phyloP scores from a whole-genome alignment of 2,797 vertebrate species.

The Paedocypris micromegethes region DNA sequence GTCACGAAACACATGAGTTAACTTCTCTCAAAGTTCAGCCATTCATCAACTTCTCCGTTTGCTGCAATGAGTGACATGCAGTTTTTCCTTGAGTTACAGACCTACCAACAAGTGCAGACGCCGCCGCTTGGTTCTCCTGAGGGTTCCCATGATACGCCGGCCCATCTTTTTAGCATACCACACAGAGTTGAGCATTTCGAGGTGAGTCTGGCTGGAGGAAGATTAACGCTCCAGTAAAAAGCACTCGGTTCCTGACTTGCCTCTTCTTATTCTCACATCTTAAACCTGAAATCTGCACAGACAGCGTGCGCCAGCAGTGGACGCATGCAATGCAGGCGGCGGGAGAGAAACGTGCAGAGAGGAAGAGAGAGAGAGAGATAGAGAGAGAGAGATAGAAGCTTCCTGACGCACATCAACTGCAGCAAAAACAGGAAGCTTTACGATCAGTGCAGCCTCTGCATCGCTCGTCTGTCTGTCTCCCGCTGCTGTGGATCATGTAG shows the following conservation, averaged over 20 bases:
- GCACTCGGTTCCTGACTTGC: slow-evolving; percentile 10
- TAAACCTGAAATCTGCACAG: slow-evolving; percentile 21
- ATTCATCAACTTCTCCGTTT: slow-evolving; percentile 7
- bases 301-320: neutral
- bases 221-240: slow-evolving; percentile 48
- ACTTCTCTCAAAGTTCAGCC: slow-evolving; percentile 7
- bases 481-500: slow-evolving; percentile 26
- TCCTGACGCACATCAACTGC: slow-evolving; percentile 48
- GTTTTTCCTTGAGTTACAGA: slow-evolving; percentile 37
- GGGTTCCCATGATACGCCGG: slow-evolving; percentile 74
- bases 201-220: slow-evolving; percentile 48
- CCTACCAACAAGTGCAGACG: slow-evolving; percentile 78
- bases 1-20: slow-evolving; percentile 1
- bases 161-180: slow-evolving; percentile 81
- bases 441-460: slow-evolving; percentile 30
- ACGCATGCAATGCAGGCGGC: slow-evolving; percentile 34
- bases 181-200: slow-evolving; percentile 73
- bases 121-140: slow-evolving; percentile 73
- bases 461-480: slow-evolving; percentile 11
- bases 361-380: slow-evolving; percentile 23
- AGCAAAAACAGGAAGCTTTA: slow-evolving; percentile 33
- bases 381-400: slow-evolving; percentile 25
- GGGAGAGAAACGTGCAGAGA: slow-evolving; percentile 13
- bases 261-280: slow-evolving; percentile 40
- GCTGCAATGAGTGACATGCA: neutral